A percentile compares a stretch with the other conserved stretches of the same genome.
These are phyloP conservation scores for Aphelinus atriplicis DNA, from an alignment of 1,140 invertebrate genomes.

Conservation along the genomic window DNA sequence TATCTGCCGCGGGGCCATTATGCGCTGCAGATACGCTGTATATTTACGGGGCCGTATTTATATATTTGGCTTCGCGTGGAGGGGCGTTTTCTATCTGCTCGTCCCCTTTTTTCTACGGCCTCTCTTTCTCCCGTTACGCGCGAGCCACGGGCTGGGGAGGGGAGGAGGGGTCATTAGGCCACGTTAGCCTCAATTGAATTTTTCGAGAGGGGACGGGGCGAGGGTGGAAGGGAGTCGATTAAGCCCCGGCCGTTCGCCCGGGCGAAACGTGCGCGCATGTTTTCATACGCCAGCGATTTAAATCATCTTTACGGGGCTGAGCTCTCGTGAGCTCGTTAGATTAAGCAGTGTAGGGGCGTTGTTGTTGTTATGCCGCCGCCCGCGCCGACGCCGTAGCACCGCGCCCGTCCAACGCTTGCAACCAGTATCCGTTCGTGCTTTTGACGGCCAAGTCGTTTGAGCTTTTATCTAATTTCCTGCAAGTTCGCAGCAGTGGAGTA, in stretches of 20 bases:
- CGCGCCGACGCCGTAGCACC: no score
- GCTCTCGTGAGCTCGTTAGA: constrained; percentile 29
- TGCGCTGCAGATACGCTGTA: no score
- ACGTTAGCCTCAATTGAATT: constrained; percentile 24
- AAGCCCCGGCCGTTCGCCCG: background rate
- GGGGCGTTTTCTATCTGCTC: constrained; percentile 34
- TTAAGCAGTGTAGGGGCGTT: background rate
- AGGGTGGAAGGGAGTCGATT: background rate
- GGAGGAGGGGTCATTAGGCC: background rate
- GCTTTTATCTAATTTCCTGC: no score
- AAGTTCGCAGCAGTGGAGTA: no score
- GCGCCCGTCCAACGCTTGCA: no score
- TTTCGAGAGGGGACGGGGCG: background rate
- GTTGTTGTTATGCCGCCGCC: no score
- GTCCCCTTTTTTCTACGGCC: background rate
- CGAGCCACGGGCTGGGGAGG: no score
- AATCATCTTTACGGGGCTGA: constrained; percentile 25
- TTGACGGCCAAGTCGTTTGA: no score
- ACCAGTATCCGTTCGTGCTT: no score
- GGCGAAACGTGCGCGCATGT: background rate
- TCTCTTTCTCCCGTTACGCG: background rate
- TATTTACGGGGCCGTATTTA: no score
- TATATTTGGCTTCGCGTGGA: background rate
- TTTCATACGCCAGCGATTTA: constrained; percentile 11
- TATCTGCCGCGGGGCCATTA: no score